phyloP scores from a whole-genome alignment of 2,797 vertebrate species.

The Rhinophrynus dorsalis region DNA sequence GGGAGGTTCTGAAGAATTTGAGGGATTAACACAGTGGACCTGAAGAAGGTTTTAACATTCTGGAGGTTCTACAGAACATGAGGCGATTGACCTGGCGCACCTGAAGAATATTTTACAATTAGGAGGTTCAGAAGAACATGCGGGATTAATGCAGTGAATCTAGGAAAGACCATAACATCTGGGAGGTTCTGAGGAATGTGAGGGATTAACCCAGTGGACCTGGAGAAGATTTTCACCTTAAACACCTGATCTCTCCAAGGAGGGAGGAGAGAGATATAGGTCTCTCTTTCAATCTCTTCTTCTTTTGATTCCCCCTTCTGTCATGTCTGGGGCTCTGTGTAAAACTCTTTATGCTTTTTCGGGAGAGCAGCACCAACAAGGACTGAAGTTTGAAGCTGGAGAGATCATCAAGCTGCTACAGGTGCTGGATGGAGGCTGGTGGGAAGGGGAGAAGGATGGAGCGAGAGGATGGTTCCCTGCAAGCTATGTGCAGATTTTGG shows the following conservation, averaged over 20 bases:
- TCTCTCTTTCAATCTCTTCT: neutral
- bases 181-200: too few species aligned
- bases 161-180: too few species aligned
- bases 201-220: neutral
- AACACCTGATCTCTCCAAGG: neutral
- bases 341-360: conserved; percentile 89
- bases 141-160: too few species aligned
- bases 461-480: conserved; percentile 91
- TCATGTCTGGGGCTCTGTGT: conserved; percentile 80
- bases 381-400: conserved; percentile 85
- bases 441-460: conserved; percentile 95
- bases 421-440: conserved; percentile 90
- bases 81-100: too few species aligned
- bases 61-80: too few species aligned
- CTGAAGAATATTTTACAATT: too few species aligned
- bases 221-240: neutral
- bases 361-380: conserved; percentile 88
- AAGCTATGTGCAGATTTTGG: conserved; percentile 90
- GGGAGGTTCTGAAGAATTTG: too few species aligned
- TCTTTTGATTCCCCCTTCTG: conserved; percentile 28
- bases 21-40: too few species aligned
- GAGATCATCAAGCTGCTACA: conserved; percentile 85
- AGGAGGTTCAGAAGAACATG: too few species aligned
- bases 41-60: too few species aligned
- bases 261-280: neutral